Evolutionary conservation across 2,797 vertebrate genomes (phyloP).

Genomic region (Leptoclinus maculatus): DNA sequence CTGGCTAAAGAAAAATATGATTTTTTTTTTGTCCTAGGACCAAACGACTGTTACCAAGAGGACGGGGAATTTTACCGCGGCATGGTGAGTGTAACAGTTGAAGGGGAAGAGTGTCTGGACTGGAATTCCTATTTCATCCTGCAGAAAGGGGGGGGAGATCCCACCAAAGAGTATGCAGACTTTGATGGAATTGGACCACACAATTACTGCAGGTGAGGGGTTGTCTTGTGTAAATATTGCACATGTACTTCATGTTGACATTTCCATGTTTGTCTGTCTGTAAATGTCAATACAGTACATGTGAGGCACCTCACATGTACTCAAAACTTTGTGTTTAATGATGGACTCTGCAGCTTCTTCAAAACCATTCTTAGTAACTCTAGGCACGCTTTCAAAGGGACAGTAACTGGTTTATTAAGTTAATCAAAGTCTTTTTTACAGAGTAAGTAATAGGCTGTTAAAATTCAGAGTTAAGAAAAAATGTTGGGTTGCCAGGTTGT

Average conservation of each 20-base stretch:
- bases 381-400: neutral
- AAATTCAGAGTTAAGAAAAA: neutral
- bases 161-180: constrained; percentile 39
- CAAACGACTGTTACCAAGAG: constrained; percentile 71
- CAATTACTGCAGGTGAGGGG: constrained; percentile 76
- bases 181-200: constrained; percentile 69
- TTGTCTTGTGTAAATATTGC: neutral
- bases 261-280: neutral
- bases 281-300: neutral
- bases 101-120: constrained; percentile 68
- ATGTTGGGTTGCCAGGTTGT: neutral
- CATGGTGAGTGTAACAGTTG: constrained; percentile 59
- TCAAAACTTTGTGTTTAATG: neutral
- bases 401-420: neutral
- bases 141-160: constrained; percentile 35
- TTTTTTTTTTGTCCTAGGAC: constrained; percentile 33
- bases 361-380: neutral
- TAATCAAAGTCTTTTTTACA: neutral
- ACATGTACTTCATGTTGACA: neutral
- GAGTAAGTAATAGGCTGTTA: neutral
- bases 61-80: constrained; percentile 73
- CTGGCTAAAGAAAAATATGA: neutral
- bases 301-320: neutral
- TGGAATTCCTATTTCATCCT: constrained; percentile 75
- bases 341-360: neutral